Base-by-base conservation (phyloP, 2,888 invertebrate species). In the Scaptomyza polygonia region DNA sequence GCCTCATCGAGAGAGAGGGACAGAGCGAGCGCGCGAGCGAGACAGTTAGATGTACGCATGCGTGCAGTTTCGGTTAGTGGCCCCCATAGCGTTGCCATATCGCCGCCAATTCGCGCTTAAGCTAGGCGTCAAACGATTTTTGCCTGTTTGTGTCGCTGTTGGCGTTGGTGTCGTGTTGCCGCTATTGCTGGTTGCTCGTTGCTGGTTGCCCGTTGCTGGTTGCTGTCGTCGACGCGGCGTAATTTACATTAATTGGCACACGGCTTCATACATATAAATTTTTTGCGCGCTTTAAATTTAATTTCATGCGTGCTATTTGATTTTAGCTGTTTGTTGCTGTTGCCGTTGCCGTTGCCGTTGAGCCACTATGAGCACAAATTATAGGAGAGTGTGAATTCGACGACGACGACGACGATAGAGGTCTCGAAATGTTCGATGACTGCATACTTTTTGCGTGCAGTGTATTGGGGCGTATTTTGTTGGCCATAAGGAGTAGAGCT, bases 221-320 rank as follows among this genome's bases (percentile, higher is more conserved):
- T 65, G 63, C 78, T 66, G 77, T 78, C 75, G 78, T 79, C 73
- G 77, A 75, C 81, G 85, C 72, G 79, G 85, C 79, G 81, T 86
- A 86, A 85, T 85, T 85, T 85, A 80, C 85, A 85, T 85, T 85
- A 85, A 85, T 85, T 85, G 85, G 83, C 83, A 76, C 86, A 80
- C 81, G 85, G 82, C 75, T 83, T 86, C 88, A 67, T 73, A 83
- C 88, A 83, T 85, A 87, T 75, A 82, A 86, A 84, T 85, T 79
- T 74, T 79, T 87, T 82, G 82, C 67, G 85, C 65, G 79, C 86
- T 51, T 67, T 77, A 82, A 87, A 78, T 86, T 82, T 87, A 87
- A 84, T 84, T 87, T 84, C 83, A 84, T 84, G 84, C 88, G 88
- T 84, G 80, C 86, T 72, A 87, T 87, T 87, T 85, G 87, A 87